phyloP scores from a whole-genome alignment of 2,113 vertebrate genomes.

The Crotalus horridus region DNA sequence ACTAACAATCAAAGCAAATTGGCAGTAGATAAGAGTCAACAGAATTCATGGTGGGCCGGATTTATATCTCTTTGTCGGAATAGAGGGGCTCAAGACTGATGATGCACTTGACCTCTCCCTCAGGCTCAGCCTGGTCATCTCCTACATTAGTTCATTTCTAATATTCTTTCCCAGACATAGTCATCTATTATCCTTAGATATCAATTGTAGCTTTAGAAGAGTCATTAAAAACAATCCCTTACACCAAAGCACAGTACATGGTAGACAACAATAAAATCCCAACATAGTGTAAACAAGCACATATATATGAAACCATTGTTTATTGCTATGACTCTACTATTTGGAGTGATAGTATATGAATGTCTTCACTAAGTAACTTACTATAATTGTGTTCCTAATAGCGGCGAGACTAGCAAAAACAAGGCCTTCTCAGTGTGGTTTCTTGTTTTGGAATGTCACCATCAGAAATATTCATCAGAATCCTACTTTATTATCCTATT shows the following conservation, averaged over 20 bases:
- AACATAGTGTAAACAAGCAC: neutral
- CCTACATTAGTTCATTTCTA: neutral
- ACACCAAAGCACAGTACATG: neutral
- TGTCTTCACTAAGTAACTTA: neutral
- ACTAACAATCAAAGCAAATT: neutral
- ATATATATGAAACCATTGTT: no score
- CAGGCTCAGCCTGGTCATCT: neutral
- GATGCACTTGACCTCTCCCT: no score
- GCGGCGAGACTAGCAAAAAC: neutral
- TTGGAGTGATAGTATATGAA: neutral
- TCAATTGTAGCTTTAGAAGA: no score
- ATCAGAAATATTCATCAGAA: neutral
- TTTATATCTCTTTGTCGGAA: no score
- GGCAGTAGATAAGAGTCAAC: neutral
- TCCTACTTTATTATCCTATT: neutral
- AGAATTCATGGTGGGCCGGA: no score
- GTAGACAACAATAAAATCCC: neutral
- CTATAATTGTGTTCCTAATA: neutral
- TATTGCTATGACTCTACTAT: neutral
- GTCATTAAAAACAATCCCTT: neutral
- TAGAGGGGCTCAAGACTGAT: no score
- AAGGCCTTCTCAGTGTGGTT: neutral
- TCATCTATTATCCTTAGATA: neutral
- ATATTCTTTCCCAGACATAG: neutral
- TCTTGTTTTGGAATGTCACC: neutral